Conservation (phyloP, 2,113 vertebrate species). For the Hypomesus transpacificus region DNA sequence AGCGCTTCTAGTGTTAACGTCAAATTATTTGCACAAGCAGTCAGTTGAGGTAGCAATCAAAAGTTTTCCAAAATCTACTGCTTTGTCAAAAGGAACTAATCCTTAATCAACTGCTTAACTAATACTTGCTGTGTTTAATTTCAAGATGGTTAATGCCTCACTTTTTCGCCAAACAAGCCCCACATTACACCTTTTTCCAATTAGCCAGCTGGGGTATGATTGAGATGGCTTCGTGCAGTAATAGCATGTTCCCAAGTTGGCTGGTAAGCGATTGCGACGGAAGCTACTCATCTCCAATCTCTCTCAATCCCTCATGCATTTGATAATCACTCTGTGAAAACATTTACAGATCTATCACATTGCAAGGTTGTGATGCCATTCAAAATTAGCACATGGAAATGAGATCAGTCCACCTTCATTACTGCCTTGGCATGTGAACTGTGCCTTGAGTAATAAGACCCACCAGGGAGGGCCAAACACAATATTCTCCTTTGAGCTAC, state of each 20-base stretch:
- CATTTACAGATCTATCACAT: conserved; percentile 54
- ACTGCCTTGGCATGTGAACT: conserved; percentile 58
- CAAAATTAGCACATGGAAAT: conserved; percentile 49
- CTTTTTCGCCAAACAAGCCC: conserved; percentile 37
- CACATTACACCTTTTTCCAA: conserved; percentile 50
- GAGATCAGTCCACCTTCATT: conserved; percentile 60
- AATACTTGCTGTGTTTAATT: conserved; percentile 19
- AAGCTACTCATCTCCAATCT: conserved; percentile 43
- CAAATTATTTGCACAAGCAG: too few relatives aligned
- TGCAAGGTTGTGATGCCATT: conserved; percentile 54
- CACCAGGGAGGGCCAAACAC: conserved; percentile 1
- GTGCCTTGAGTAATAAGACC: conserved; percentile 4
- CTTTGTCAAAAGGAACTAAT: not conserved
- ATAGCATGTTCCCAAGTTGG: conserved; percentile 45
- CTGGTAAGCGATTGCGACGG: conserved; percentile 53
- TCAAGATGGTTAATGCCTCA: conserved; percentile 31
- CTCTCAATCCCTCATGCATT: conserved; percentile 52
- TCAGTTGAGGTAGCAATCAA: not conserved
- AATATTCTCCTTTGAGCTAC: not conserved
- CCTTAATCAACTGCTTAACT: not conserved
- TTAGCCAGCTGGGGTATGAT: conserved; percentile 59
- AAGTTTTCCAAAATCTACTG: not conserved
- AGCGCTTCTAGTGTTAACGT: too few relatives aligned
- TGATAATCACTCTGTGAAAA: conserved; percentile 57
- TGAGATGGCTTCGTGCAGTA: conserved; percentile 49